A percentile compares a stretch with the other conserved stretches of the same genome.
phyloP scores from a whole-genome alignment of 1,140 invertebrate species.

The Liolophura sinensis region DNA sequence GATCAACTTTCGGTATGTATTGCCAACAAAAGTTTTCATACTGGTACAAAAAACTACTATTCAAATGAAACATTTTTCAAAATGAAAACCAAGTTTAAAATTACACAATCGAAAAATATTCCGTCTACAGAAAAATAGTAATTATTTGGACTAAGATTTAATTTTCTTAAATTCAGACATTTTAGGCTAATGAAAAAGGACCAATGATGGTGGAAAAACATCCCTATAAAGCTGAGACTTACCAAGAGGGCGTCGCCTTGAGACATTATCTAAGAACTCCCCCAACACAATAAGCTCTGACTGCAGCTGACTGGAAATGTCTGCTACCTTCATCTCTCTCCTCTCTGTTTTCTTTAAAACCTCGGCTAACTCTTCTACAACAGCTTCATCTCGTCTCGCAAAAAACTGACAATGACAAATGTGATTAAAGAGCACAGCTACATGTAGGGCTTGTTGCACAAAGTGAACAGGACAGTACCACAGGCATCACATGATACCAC shows the following conservation, averaged over 20 bases:
- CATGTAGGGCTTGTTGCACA: too few species aligned
- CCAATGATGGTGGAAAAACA: too few species aligned
- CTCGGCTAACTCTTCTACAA: conserved; percentile 38
- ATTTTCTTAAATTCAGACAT: too few species aligned
- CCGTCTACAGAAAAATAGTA: too few species aligned
- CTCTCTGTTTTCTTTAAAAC: conserved; percentile 39
- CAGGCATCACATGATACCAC: background rate
- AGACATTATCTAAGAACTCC: conserved; percentile 47
- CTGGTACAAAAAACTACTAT: too few species aligned
- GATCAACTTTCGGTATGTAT: too few species aligned
- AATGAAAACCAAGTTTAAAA: too few species aligned
- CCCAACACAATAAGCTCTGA: conserved; percentile 39
- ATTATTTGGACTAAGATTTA: too few species aligned
- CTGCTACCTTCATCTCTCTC: conserved; percentile 38
- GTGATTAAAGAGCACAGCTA: background rate
- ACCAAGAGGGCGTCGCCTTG: conserved; percentile 43
- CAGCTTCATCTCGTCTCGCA: conserved; percentile 32
- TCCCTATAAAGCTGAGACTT: conserved; percentile 6
- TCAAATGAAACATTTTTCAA: too few species aligned
- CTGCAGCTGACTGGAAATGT: conserved; percentile 39
- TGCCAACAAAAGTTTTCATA: too few species aligned
- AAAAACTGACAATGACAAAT: conserved; percentile 29
- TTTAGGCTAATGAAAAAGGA: too few species aligned
- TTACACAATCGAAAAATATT: too few species aligned
- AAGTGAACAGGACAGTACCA: background rate